These are phyloP conservation scores for Danio tinwini DNA, from an alignment of 2,797 vertebrate species.

Conservation along the genomic window DNA sequence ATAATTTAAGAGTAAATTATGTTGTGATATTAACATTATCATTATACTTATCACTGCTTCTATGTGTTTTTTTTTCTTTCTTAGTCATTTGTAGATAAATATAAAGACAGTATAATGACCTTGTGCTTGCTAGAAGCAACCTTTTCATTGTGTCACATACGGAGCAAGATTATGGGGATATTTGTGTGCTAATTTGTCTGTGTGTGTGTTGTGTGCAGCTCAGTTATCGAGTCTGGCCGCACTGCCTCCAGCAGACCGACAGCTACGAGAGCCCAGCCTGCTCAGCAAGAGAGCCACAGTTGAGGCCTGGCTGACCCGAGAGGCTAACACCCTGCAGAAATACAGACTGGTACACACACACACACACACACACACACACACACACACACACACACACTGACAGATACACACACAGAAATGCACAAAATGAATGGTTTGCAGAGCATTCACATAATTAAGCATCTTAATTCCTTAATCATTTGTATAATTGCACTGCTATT, in stretches of 20 bases:
- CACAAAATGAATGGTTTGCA: background rate
- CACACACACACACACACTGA: conserved; percentile 32
- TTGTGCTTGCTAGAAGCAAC: too few species aligned
- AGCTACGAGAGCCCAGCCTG: conserved; percentile 85
- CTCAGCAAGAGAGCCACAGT: conserved; percentile 91
- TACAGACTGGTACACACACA: conserved; percentile 86
- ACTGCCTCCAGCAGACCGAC: conserved; percentile 84
- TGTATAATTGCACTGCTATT: too few species aligned
- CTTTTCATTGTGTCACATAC: too few species aligned
- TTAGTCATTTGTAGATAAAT: too few species aligned
- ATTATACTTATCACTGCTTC: too few species aligned
- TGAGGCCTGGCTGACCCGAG: conserved; percentile 92
- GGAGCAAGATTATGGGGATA: too few species aligned
- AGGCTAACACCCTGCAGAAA: conserved; percentile 95
- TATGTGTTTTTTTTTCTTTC: too few species aligned
- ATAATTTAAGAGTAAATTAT: too few species aligned
- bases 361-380: background rate
- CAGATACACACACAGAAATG: background rate
- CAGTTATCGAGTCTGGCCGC: conserved; percentile 88
- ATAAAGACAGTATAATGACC: too few species aligned
- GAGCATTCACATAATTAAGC: background rate
- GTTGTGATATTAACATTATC: too few species aligned
- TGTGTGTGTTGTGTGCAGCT: conserved; percentile 71
- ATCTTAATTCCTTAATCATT: too few species aligned
- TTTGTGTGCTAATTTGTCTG: too few species aligned